Evolutionary conservation across 2,113 vertebrate species (phyloP), one percentile per base, ranked within the genome.

Genomic region (Athene noctua): DNA sequence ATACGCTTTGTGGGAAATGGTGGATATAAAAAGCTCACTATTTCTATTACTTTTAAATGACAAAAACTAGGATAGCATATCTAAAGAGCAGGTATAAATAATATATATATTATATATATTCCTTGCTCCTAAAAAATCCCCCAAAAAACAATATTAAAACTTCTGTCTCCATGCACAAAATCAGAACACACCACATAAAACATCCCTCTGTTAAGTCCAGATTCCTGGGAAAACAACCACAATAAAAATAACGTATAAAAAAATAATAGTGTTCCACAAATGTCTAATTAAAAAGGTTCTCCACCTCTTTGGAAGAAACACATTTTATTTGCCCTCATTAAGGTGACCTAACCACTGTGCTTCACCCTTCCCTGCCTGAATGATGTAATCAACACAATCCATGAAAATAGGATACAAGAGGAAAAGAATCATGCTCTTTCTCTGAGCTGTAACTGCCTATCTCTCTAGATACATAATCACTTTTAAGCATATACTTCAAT

Each of bases 321-420:
- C 91, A 89, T 96, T 98, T 97, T 97, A 97, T 98, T 96, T 97
- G 92, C 88, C 87, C 92, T 98, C 87, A 93, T 97, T 97, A 97
- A 86, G 72, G 92, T 96, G 94, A 96, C 90, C 94, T 97, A 97
- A 97, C 70, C 92, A 96, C 67, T 26, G 54, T n/a, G 46, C 80
- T 96, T 97, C 91, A 94, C 93, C 90, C 74, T 90, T 73, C 57
- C 88, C 92, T 94, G 95, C 71, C 46, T 74, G 78, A 75, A 61
- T 83, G 87, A 82, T 94, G 66, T 81, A 91, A 96, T 75, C 88
- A 95, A 25, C 11, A 66, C 52, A 92, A 51, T 14, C 61, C 57
- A 63, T 18, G 81, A 80, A 95, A 96, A 91, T 3, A 71, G 93
- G 94, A 86, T 44, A 27, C 15, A 55, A 13, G 52, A 63, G 36